phyloP scores from a whole-genome alignment of 2,888 invertebrate genomes.

The Spatulosminthurus flaviceps region DNA sequence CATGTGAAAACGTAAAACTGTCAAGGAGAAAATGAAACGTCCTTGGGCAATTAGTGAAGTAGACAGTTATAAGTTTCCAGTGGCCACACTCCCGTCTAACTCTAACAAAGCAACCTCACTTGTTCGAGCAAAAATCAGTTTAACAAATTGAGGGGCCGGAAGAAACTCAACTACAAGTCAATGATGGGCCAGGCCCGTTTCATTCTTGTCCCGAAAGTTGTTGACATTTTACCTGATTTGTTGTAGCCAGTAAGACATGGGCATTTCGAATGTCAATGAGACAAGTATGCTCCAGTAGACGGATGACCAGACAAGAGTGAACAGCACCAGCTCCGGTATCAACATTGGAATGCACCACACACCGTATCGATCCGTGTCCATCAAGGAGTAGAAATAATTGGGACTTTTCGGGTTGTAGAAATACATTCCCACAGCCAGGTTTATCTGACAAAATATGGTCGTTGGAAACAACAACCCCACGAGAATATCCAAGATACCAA shows the following conservation, averaged over 20 bases:
- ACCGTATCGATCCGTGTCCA: background rate
- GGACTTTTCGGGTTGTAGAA: constrained; percentile 14
- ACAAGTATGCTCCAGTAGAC: constrained; percentile 3
- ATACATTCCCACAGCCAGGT: background rate
- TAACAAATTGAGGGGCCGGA: too few relatives aligned
- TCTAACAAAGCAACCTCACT: too few relatives aligned
- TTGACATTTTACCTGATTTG: background rate
- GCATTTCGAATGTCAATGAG: constrained; percentile 5
- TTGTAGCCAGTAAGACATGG: background rate
- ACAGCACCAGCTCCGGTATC: background rate
- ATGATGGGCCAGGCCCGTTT: too few relatives aligned
- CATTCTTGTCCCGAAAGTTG: background rate
- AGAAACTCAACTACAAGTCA: too few relatives aligned
- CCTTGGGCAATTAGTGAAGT: too few relatives aligned
- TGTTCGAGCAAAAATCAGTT: too few relatives aligned
- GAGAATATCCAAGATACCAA: background rate
- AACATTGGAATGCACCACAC: background rate
- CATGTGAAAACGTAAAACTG: too few relatives aligned
- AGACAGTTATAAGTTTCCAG: too few relatives aligned
- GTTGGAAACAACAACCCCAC: background rate
- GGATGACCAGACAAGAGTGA: constrained; percentile 16
- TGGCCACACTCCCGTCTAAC: too few relatives aligned
- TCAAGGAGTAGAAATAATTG: background rate
- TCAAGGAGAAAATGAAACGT: too few relatives aligned
- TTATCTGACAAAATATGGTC: background rate